Base-by-base conservation (phyloP, 2,888 invertebrate species). In the Rutpela maculata region DNA sequence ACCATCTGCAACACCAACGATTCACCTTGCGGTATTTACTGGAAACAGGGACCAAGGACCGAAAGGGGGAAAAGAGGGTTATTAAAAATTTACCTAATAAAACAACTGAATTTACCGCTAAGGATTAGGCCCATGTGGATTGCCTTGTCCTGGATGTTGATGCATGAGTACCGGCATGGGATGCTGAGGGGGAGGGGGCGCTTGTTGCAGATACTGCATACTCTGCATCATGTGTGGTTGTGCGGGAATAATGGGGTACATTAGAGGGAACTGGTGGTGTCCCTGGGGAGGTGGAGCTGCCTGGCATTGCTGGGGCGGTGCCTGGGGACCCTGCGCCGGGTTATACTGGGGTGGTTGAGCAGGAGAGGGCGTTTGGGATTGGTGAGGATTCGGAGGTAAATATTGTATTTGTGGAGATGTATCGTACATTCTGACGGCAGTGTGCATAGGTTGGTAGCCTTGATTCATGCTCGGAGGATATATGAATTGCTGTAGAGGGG, bases 401-500 rank as follows among this genome's bases (percentile, higher is more conserved):
- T 78, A 81, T 26, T 81, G 80, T 10, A 82, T 79, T 57, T 88
- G 89, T 87, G 91, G 92, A 59, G 91, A 91, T 65, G 92, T 91
- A 18, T 84, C 82, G 86, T 94, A 95, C 93, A 95, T 94, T 73
- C 95, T 93, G 83, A 95, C 92, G 1, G 82, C 80, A 5, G 83
- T 81, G 43, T 82, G 84, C 83, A 84, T 80, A 12, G 91, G 93
- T 90, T 85, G 90, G 88, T 86, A 88, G 84, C 90, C 89, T 73
- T 90, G 87, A 62, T 89, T 87, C 79, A 89, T 85, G 22, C 86
- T 86, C 12, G 89, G 88, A 69, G 87, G 88, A 69, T 89, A 89
- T 43, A 89, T 87, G 79, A 89, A 89, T 68, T 92, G 94, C 87
- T 93, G 95, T 87, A 96, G 91, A 12, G 96, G 95, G 19, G 94